Evolutionary conservation across 2,797 vertebrate genomes (phyloP), one percentile per base, ranked within the genome.

Genomic region (Scomberomorus guttatus): DNA sequence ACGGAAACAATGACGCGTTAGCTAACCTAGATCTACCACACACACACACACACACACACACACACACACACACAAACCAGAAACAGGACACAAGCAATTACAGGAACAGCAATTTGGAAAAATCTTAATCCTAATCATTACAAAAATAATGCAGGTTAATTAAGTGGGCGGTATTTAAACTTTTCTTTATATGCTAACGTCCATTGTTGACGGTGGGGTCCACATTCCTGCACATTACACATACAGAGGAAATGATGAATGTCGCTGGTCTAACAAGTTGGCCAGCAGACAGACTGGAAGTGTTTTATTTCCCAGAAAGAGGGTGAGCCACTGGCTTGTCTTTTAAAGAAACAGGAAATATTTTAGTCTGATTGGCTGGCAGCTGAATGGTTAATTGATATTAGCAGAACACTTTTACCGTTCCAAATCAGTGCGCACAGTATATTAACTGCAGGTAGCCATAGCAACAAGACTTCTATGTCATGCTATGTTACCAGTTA

Each of bases 1-100:
- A 63, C 48, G 56, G 55, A 67, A 79, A 75, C 37, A 37, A 29
- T 13, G 24, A 39, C 7, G 10, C 17, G 18, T 44, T 59, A 58
- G 15, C 32, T 6, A 11, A 37, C 2, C 1, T 37, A 5, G 62
- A 52, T 20, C 44, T 17, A 18, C 13, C 14, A 44, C 42, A 44
- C 42, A 44, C 42, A 44, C 42, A 44, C 61, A 61, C 37, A 60
- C 62, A 20, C 27, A 62, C 46, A 27, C 44, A 48, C 50, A 70
- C 57, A 39, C 29, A 42, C 37, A 55, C 72, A 72, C 32, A 25
- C 18, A 22, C 1, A 44, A 8, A 27, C 22, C 18, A 25, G 3
- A 32, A 32, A 32, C 29, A 32, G 29, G 29, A 32, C 54, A n/a
- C 17, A 0, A 14, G 5, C 29, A 5, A 32, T 32, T 32, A 62